Percentiles rank a stretch among this genome's conserved stretches.
These are phyloP conservation scores for Scophthalmus maximus DNA, from an alignment of 2,113 vertebrate species.

Conservation along the genomic window DNA sequence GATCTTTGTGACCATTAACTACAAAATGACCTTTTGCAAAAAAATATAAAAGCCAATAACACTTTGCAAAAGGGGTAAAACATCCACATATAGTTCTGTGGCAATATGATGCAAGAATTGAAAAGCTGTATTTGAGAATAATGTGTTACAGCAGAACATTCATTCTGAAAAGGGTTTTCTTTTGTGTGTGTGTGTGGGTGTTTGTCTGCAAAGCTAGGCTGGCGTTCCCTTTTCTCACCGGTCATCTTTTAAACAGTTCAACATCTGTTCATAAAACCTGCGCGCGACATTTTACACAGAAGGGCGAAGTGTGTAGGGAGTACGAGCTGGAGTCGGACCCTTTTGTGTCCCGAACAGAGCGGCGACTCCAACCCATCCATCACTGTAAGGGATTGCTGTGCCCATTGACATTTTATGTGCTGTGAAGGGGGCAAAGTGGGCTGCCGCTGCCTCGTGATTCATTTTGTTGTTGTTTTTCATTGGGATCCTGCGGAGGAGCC, in stretches of 20 bases:
- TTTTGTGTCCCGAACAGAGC: constrained; percentile 58
- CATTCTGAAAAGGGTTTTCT: neutral
- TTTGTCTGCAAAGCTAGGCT: too few relatives aligned
- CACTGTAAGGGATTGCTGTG: constrained; percentile 71
- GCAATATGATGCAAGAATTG: neutral
- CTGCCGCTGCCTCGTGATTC: constrained; percentile 60
- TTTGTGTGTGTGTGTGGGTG: too few relatives aligned
- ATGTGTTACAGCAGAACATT: neutral
- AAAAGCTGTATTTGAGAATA: neutral
- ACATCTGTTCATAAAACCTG: constrained; percentile 52
- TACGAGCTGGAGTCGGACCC: constrained; percentile 41
- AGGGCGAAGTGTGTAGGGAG: constrained; percentile 41
- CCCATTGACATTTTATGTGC: constrained; percentile 74
- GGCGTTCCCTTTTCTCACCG: neutral
- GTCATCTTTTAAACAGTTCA: constrained; percentile 37
- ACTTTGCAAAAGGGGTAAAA: too few relatives aligned
- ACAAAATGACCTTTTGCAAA: neutral
- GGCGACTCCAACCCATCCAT: constrained; percentile 65
- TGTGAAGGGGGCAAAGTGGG: constrained; percentile 71
- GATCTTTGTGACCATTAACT: neutral
- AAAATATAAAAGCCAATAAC: too few relatives aligned
- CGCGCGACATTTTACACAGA: constrained; percentile 59
- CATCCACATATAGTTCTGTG: too few relatives aligned
- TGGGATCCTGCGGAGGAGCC: constrained; percentile 65
- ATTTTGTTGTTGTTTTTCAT: constrained; percentile 75